Evolutionary conservation across 2,888 invertebrate species (phyloP).

Genomic region (Polydrusus pterygomalis): DNA sequence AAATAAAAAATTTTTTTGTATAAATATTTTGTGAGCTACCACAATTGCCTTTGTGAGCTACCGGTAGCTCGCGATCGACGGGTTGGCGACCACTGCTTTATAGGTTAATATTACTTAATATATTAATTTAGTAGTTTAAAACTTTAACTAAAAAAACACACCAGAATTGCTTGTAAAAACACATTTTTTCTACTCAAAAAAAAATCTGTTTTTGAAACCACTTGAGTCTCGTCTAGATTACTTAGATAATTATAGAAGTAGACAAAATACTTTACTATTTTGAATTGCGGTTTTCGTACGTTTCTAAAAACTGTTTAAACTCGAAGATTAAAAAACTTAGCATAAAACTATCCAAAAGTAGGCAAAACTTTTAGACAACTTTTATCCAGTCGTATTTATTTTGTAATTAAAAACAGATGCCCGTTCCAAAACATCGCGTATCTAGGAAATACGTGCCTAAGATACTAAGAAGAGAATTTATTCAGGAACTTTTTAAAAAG

Average conservation of each 20-base stretch:
- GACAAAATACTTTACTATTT: not conserved
- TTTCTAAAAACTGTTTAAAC: not conserved
- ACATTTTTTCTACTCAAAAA: too few relatives aligned
- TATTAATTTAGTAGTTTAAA: too few relatives aligned
- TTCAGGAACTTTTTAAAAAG: slow-evolving; percentile 51
- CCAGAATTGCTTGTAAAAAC: too few relatives aligned
- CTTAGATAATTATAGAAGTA: not conserved
- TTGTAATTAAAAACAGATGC: slow-evolving; percentile 49
- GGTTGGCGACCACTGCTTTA: too few relatives aligned
- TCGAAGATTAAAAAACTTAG: slow-evolving; percentile 12
- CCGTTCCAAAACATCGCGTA: slow-evolving; percentile 33
- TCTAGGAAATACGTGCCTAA: slow-evolving; percentile 34
- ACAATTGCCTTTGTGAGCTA: too few relatives aligned
- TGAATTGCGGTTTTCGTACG: not conserved
- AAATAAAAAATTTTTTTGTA: too few relatives aligned
- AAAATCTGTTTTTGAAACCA: too few relatives aligned
- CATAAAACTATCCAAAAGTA: slow-evolving; percentile 21
- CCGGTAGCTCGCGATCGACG: too few relatives aligned
- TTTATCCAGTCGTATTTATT: slow-evolving; percentile 42
- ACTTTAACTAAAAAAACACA: too few relatives aligned
- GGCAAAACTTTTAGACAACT: slow-evolving; percentile 17
- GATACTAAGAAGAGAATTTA: slow-evolving; percentile 46
- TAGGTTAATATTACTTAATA: too few relatives aligned
- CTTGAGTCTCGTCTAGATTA: too few relatives aligned
- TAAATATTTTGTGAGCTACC: too few relatives aligned